Evolutionary conservation across 2,113 vertebrate genomes (phyloP), one percentile per base, ranked within the genome.

Genomic region (Engraulis encrasicolus): DNA sequence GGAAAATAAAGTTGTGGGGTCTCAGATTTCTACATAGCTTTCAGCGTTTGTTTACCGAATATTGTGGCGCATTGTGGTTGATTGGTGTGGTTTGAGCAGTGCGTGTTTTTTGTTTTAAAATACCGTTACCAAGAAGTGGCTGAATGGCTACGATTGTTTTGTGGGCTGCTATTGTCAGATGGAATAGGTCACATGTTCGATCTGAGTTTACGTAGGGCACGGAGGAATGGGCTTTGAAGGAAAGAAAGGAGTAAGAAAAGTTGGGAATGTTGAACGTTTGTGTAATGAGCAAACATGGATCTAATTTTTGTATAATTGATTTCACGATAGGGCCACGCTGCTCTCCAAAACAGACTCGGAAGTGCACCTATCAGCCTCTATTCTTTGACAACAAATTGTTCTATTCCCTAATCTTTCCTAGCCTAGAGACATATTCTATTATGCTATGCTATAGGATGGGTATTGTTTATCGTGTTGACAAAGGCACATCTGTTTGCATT

Each of bases 161-260:
- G 66, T 15, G 31, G 27, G 23, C 27, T 71, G 23, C 58, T 74
- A 15, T 74, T 74, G 66, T 74, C 66, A 74, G 27, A 74, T 74
- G 66, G 11, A 74, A 74, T 31, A 74, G 66, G 66, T 74, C 66
- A 74, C 66, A 74, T 74, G 66, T 34, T 74, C 66, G 66, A 74
- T 74, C 27, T 34, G 31, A 74, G 66, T 74, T 74, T 74, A 15
- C 31, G 66, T 31, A 74, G 31, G 31, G 14, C 27, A 74, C 1
- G 27, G 66, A 74, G 34, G 27, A n/a, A n/a, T 74, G 15, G 2
- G 4, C 31, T 19, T 66, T 17, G 27, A 34, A 74, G 17, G 34
- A 74, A 34, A 1, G 14, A 74, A 74, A 34, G 34, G 2, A 1
- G 14, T 34, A 74, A 34, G 34, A 0, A 74, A 34, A 36, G 27